Conservation (phyloP, 2,113 vertebrate species). For the Xenus cinereus region DNA sequence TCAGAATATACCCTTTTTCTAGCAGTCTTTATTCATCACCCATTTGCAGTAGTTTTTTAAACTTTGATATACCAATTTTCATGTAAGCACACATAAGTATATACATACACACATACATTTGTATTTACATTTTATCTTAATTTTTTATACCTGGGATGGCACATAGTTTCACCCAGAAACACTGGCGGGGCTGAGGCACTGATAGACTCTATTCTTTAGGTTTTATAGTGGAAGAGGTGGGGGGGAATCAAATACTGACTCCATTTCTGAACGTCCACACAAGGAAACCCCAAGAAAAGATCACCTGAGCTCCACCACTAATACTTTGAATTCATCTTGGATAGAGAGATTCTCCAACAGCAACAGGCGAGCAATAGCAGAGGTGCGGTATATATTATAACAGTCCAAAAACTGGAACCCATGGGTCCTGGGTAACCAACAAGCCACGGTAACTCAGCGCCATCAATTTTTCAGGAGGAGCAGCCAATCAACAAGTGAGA, state of each 20-base stretch:
- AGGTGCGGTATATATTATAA: accelerated
- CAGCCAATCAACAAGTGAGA: not conserved
- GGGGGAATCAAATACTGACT: accelerated
- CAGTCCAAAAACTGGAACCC: not conserved
- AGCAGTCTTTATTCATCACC: not conserved
- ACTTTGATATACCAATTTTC: not conserved
- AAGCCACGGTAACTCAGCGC: not conserved
- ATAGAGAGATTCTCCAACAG: not conserved
- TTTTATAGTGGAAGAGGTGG: accelerated
- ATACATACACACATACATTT: accelerated
- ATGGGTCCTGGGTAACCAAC: not conserved
- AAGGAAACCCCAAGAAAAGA: not conserved
- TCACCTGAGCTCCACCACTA: not conserved
- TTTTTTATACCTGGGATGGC: not conserved
- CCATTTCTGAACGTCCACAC: not conserved
- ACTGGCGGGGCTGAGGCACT: not conserved
- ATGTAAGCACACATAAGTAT: too few species aligned
- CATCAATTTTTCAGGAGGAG: not conserved
- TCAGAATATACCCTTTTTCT: not conserved
- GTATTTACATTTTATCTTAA: not conserved
- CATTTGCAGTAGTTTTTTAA: not conserved
- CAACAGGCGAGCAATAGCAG: not conserved
- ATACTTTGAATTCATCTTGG: not conserved
- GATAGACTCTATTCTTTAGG: too few species aligned
- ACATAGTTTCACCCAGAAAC: not conserved